phyloP scores from a whole-genome alignment of 2,113 vertebrate genomes.

The Mobula hypostoma region DNA sequence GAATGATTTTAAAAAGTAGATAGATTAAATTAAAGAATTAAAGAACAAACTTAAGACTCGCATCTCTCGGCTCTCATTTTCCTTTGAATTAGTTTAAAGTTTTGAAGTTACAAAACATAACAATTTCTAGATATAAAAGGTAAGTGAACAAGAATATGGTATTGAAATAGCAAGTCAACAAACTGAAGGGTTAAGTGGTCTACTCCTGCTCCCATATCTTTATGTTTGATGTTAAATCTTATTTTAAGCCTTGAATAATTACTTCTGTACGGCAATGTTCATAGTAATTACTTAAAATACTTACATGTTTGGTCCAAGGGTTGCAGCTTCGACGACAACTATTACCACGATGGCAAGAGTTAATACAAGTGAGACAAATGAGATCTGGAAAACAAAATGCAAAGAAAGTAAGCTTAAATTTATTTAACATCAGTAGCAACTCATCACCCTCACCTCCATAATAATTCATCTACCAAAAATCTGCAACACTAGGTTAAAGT shows the following conservation, averaged over 20 bases:
- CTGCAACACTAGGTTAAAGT: background rate
- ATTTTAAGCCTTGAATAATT: background rate
- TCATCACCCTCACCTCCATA: background rate
- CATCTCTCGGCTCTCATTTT: too few species aligned
- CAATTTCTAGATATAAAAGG: too few species aligned
- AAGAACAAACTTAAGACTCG: too few species aligned
- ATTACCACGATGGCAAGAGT: constrained; percentile 71
- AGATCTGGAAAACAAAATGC: constrained; percentile 62
- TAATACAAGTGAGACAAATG: constrained; percentile 77
- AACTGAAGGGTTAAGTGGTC: too few species aligned
- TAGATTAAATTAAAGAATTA: too few species aligned
- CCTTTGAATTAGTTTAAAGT: too few species aligned
- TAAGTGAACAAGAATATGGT: too few species aligned
- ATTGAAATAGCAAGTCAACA: too few species aligned
- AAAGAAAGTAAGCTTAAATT: constrained; percentile 36
- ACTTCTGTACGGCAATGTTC: background rate
- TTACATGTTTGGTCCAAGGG: constrained; percentile 73
- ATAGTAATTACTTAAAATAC: constrained; percentile 41
- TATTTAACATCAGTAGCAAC: background rate
- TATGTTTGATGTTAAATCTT: too few species aligned
- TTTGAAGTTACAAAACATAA: too few species aligned
- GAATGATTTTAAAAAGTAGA: too few species aligned
- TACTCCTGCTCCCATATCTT: too few species aligned
- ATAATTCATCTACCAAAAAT: background rate
- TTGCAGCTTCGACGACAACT: constrained; percentile 68